These are phyloP conservation scores for Aelia acuminata DNA, from an alignment of 2,888 invertebrate genomes.

Conservation along the genomic window DNA sequence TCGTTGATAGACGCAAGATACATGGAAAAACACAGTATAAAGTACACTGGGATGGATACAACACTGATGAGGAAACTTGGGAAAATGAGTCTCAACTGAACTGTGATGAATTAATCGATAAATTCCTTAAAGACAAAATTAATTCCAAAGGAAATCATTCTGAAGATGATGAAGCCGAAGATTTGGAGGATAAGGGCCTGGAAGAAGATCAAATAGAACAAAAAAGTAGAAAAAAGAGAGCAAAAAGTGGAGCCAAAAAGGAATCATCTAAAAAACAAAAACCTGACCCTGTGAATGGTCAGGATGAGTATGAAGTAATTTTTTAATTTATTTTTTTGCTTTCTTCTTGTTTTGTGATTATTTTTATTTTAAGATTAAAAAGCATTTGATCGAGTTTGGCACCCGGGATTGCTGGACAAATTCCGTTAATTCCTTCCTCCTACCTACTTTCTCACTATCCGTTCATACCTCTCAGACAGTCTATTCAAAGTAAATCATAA, in stretches of 20 bases:
- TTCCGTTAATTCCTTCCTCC: too few species aligned
- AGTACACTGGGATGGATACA: constrained; percentile 58
- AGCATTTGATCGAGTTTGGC: too few species aligned
- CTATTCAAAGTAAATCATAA: too few species aligned
- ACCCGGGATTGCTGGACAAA: too few species aligned
- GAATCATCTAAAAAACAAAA: constrained; percentile 43
- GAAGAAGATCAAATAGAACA: constrained; percentile 12
- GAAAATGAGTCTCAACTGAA: constrained; percentile 57
- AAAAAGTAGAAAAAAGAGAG: constrained; percentile 35
- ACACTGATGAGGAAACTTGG: constrained; percentile 59
- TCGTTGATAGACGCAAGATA: constrained; percentile 41
- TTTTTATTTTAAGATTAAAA: too few species aligned
- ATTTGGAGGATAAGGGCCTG: neutral
- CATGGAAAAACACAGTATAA: constrained; percentile 58
- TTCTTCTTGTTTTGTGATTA: neutral
- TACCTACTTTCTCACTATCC: too few species aligned
- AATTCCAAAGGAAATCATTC: neutral
- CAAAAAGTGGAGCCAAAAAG: constrained; percentile 6
- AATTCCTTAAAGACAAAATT: constrained; percentile 22
- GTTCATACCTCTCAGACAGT: too few species aligned
- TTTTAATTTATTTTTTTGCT: constrained; percentile 46
- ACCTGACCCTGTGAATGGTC: constrained; percentile 39
- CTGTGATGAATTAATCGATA: constrained; percentile 56
- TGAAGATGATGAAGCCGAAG: constrained; percentile 36
- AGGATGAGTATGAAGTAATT: constrained; percentile 55